phyloP scores from a whole-genome alignment of 2,888 invertebrate species.

The Petrolisthes manimaculis region DNA sequence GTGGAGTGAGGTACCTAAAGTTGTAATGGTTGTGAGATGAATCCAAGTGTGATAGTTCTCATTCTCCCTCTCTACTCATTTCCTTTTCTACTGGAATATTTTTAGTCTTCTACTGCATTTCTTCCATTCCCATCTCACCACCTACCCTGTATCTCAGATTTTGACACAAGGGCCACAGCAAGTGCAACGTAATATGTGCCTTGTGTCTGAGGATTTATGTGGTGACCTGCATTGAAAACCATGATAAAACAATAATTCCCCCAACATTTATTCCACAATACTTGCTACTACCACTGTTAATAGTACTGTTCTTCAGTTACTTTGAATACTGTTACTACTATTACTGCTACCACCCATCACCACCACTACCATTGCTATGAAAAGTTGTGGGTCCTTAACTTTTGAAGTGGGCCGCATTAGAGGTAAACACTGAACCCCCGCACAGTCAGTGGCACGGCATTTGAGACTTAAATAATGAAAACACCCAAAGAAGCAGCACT shows the following conservation, averaged over 20 bases:
- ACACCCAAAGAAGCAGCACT: neutral
- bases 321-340: too few species aligned
- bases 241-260: neutral
- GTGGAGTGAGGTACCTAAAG: slow-evolving; percentile 32
- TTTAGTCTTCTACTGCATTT: neutral
- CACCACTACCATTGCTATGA: neutral
- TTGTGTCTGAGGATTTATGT: slow-evolving; percentile 40
- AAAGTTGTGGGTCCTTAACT: neutral
- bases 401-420: neutral
- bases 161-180: slow-evolving; percentile 45
- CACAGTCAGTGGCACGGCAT: slow-evolving; percentile 5
- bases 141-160: neutral
- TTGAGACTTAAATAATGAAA: neutral
- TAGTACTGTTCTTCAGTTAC: too few species aligned
- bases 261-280: neutral
- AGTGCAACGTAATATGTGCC: slow-evolving; percentile 60
- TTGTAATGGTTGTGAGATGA: slow-evolving; percentile 47
- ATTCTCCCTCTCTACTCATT: slow-evolving; percentile 23
- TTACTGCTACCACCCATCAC: neutral
- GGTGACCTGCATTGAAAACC: slow-evolving; percentile 29
- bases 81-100: neutral
- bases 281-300: too few species aligned
- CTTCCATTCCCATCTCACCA: neutral
- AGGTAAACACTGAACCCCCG: neutral
- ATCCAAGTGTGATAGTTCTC: slow-evolving; percentile 51